Conservation (phyloP, 2,888 invertebrate species). For the Orthosia cruda region DNA sequence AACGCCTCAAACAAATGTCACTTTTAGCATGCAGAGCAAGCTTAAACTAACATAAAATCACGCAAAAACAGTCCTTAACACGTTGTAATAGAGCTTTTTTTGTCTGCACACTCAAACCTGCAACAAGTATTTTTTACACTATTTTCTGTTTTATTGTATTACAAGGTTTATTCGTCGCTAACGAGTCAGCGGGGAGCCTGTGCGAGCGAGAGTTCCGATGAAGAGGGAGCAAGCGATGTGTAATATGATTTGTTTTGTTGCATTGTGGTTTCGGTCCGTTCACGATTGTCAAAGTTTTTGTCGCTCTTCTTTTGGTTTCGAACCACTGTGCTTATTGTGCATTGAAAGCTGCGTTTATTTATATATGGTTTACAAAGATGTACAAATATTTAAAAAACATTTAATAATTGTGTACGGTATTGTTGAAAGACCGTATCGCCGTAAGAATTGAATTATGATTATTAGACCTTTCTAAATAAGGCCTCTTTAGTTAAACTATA, state of each 20-base stretch:
- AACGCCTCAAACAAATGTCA: conserved; percentile 91
- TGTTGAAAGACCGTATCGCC: neutral
- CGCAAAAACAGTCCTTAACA: conserved; percentile 66
- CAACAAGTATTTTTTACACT: conserved; percentile 84
- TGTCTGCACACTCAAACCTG: conserved; percentile 57
- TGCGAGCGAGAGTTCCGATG: conserved; percentile 72
- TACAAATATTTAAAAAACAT: conserved; percentile 1
- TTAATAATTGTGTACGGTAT: neutral
- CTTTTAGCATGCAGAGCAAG: conserved; percentile 72
- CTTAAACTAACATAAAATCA: conserved; percentile 19
- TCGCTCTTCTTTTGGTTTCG: conserved; percentile 58
- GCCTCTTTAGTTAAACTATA: no score
- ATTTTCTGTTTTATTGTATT: conserved; percentile 89
- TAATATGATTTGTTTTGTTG: conserved; percentile 83
- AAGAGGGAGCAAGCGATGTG: conserved; percentile 72
- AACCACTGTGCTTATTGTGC: conserved; percentile 71
- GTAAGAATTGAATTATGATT: no score
- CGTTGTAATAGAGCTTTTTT: conserved; percentile 28
- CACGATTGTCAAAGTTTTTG: conserved; percentile 75
- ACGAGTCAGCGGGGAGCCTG: conserved; percentile 88
- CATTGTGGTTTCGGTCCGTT: conserved; percentile 76
- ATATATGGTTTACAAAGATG: conserved; percentile 29
- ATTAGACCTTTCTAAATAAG: no score
- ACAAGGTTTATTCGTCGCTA: conserved; percentile 87
- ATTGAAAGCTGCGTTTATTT: conserved; percentile 39